Evolutionary conservation across 2,113 vertebrate species (phyloP).

Genomic region (Todiramphus chloris): DNA sequence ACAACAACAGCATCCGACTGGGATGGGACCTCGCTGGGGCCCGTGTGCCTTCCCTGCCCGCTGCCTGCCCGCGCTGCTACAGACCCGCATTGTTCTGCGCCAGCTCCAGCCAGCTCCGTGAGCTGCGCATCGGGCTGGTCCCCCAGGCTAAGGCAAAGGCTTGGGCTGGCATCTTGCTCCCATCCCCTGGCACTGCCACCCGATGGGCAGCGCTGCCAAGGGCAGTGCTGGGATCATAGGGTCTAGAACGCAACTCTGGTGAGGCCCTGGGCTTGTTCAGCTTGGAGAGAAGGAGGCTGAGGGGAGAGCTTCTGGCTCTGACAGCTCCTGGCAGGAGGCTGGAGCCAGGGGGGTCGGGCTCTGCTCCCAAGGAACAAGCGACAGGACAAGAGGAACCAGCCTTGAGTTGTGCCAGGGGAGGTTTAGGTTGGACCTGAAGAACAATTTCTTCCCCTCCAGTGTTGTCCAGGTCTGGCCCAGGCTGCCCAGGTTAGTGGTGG

Average conservation of each 20-base stretch:
- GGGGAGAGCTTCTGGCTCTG: background rate
- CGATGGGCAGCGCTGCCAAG: background rate
- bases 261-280: background rate
- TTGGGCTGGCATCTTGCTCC: background rate
- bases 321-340: background rate
- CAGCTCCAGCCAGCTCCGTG: background rate
- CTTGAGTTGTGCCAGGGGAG: background rate
- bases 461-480: background rate
- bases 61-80: background rate
- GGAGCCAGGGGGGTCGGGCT: background rate
- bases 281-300: background rate
- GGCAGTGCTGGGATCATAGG: background rate
- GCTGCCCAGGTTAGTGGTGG: background rate
- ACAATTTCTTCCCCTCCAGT: background rate
- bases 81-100: background rate
- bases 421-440: background rate
- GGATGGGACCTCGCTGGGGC: background rate
- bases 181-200: background rate
- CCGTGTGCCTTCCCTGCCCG: background rate
- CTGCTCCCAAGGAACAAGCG: background rate
- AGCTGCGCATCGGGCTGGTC: background rate
- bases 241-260: background rate
- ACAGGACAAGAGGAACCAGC: background rate
- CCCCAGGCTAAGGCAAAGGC: background rate
- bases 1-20: slow-evolving; percentile 18